Conservation (phyloP, 2,113 vertebrate species). For the Canis aureus region DNA sequence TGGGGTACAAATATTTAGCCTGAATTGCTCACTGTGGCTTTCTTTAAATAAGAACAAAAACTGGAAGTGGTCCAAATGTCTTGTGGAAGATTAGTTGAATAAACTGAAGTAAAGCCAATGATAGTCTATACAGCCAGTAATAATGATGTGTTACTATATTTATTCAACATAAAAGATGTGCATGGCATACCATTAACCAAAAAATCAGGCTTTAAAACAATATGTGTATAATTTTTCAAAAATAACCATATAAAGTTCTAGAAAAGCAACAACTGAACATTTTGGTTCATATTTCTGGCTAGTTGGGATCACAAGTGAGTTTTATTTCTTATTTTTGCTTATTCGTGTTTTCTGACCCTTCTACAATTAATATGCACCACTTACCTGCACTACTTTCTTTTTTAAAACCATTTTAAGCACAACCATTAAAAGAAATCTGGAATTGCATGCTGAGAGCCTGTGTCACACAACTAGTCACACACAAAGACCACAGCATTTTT, state of each 20-base stretch:
- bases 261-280: slow-evolving; percentile 21
- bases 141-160: not conserved
- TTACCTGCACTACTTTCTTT: not conserved
- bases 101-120: not conserved
- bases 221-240: not conserved
- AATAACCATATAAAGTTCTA: slow-evolving; percentile 28
- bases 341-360: slow-evolving; percentile 10
- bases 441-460: not conserved
- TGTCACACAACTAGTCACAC: slow-evolving; percentile 25
- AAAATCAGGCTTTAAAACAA: slow-evolving; percentile 23
- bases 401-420: not conserved
- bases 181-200: not conserved
- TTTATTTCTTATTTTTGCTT: slow-evolving; percentile 47
- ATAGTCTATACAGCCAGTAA: not conserved
- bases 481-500: slow-evolving; percentile 23
- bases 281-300: slow-evolving; percentile 21
- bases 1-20: slow-evolving; percentile 9
- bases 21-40: not conserved
- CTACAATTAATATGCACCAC: not conserved
- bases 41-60: not conserved
- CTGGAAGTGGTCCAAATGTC: not conserved
- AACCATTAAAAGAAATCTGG: slow-evolving; percentile 24
- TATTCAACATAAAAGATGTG: not conserved
- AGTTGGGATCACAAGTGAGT: not conserved
- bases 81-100: not conserved